Base-by-base conservation (phyloP, 2,888 invertebrate genomes). In the Caenorhabditis sp. region DNA sequence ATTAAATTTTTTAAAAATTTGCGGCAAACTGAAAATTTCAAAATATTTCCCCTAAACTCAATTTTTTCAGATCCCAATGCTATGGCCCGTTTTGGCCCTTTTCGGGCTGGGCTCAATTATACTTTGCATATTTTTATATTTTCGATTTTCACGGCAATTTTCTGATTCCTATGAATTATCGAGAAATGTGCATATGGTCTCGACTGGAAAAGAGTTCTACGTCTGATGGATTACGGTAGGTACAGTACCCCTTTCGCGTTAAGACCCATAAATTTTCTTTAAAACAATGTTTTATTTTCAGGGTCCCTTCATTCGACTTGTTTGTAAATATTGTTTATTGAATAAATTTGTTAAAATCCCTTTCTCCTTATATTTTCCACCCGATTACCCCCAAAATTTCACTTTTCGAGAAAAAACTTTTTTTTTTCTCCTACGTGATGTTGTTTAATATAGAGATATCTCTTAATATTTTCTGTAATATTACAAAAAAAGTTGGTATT, bases 111-210 rank as follows among this genome's bases (percentile, higher is more conserved):
- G 3, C 50, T 3, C 7, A 4, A 10, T 20, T 50, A 17, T 50
- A 5, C 4, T 50, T 20, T 17, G 5, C 20, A 5, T 50, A 17
- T n/a, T 50, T n/a, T 50, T 50, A 17, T 50, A 50, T 50, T 50
- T 50, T 50, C 50, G 50, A 50, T 50, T 53, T 21, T 53, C 53
- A 14, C 20, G 21, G 5, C 2, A 23, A 3, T 71, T 71, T 53
- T 71, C 63, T 20, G 71, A 71, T 26, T 71, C 71, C 20, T 71
- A 71, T 53, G 71, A 71, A 50, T 23, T 71, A 17, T 63, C 67
- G 27, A 49, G 53, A 50, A 66, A 66, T 59, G 67, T 60, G 27
- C 67, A 63, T 53, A 63, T 50, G 57, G 53, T 60, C 27, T 52
- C 56, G 7, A 38, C 53, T 20, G 60, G 63, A 56, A 71, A 71